Conservation (phyloP, 2,113 vertebrate species). For the Eulemur macaco region DNA sequence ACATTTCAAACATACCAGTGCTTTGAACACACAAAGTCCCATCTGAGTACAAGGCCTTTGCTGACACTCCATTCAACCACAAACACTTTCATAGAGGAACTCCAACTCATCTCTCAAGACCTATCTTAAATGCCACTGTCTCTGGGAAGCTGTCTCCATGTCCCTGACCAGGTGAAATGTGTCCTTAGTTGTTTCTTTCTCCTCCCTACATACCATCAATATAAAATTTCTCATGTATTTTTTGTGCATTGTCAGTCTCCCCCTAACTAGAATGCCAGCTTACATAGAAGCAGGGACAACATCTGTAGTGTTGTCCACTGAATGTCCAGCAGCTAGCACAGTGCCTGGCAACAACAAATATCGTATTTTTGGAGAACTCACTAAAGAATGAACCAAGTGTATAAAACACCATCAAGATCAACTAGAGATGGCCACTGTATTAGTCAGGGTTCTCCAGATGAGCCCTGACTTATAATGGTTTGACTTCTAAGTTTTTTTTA, state of each 20-base stretch:
- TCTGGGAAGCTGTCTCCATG: background rate
- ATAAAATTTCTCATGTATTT: background rate
- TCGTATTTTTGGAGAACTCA: slow-evolving; percentile 4
- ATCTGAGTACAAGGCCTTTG: background rate
- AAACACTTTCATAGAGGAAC: background rate
- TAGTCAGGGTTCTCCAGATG: background rate
- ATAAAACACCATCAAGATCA: background rate
- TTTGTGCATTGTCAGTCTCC: background rate
- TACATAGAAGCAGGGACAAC: background rate
- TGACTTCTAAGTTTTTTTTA: too few relatives aligned
- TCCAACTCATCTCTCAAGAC: background rate
- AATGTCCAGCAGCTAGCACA: background rate
- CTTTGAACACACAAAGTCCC: background rate
- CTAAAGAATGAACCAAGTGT: background rate
- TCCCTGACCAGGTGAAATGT: background rate
- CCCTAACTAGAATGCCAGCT: background rate
- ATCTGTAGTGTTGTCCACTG: background rate
- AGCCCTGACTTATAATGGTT: too few relatives aligned
- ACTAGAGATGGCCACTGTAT: background rate
- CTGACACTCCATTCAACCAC: background rate
- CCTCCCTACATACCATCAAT: background rate
- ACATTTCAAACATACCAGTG: background rate
- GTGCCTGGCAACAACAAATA: background rate
- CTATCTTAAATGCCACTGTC: background rate
- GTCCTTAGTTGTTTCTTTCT: background rate